Evolutionary conservation across 2,888 invertebrate species (phyloP), one percentile per base, ranked within the genome.

Genomic region (Drosophila pseudotakahashii): DNA sequence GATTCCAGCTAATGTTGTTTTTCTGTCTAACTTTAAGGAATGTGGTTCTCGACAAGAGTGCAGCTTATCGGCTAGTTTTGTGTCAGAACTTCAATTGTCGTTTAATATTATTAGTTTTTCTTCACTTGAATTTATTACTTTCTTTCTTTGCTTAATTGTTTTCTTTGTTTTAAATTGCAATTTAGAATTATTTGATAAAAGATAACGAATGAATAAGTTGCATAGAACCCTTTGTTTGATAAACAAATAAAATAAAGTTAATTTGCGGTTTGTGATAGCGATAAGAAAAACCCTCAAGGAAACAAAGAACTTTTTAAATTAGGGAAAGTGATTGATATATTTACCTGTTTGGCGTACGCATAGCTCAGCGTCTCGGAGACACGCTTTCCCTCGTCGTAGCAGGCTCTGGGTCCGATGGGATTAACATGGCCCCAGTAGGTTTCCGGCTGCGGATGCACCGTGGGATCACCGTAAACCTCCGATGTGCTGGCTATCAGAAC

Each of bases 401-500:
- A 99, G 0, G 99, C 98, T 64, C 99, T 93, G 0, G 98, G 98
- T 2, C 98, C 97, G 87, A 99, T 99, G 7, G 99, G 99, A 94
- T 99, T 99, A 0, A 99, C 99, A 92, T 99, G 97, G 0, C 99
- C 99, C 99, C 99, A 99, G 90, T 99, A 99, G 0, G 97, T 96
- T 93, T 99, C 99, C 0, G 96, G 96, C 91, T 99, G 99, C 0
- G 99, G 99, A 93, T 99, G 99, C 13, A 97, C 97, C 91, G 97
- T 97, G 0, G 99, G 99, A 93, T 99, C 99, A 10, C 99, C 99
- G 91, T 99, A 99, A 0, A 99, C 98, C 93, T 99, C 99, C 0
- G 99, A 99, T 2, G 99, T 99, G 86, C 99, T 99, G 10, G 99
- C 99, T 90, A 99, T 97, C 71, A 99, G 93, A 58, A 99, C 95